A percentile compares a stretch with the other conserved stretches of the same genome.
phyloP scores from a whole-genome alignment of 2,113 vertebrate genomes.

The Cololabis saira region DNA sequence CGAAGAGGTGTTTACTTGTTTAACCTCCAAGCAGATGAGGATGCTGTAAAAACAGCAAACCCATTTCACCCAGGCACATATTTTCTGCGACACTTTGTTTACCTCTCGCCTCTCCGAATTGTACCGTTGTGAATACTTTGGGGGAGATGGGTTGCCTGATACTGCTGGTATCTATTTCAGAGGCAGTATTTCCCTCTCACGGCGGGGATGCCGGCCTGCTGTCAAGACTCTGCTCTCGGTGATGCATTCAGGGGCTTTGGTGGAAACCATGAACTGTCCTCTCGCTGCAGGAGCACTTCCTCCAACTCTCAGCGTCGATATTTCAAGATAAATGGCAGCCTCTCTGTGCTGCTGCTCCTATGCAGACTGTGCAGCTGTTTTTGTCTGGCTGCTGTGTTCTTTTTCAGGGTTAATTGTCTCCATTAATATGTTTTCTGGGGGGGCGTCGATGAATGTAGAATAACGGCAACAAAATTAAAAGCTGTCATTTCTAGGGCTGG shows the following conservation, averaged over 20 bases:
- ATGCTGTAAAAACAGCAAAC: slow-evolving; percentile 50
- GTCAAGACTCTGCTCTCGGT: slow-evolving; percentile 58
- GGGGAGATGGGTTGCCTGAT: slow-evolving; percentile 59
- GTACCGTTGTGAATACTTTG: slow-evolving; percentile 60
- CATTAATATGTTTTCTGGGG: slow-evolving; percentile 53
- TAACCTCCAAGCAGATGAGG: slow-evolving; percentile 51
- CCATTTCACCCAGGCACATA: slow-evolving; percentile 32
- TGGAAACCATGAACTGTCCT: slow-evolving; percentile 58
- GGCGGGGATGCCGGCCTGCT: slow-evolving; percentile 56
- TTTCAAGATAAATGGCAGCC: slow-evolving; percentile 54
- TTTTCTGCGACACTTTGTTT: slow-evolving; percentile 61
- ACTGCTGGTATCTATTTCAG: slow-evolving; percentile 65
- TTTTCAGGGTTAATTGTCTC: slow-evolving; percentile 58
- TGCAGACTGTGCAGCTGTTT: slow-evolving; percentile 38
- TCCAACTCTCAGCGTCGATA: slow-evolving; percentile 52
- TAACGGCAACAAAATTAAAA: slow-evolving; percentile 30
- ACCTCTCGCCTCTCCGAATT: slow-evolving; percentile 36
- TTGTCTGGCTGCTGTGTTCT: slow-evolving; percentile 26
- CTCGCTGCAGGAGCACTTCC: slow-evolving; percentile 65
- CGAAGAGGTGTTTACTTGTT: slow-evolving; percentile 47
- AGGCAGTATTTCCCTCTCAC: slow-evolving; percentile 56
- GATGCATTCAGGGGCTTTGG: slow-evolving; percentile 41
- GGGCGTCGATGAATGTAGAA: slow-evolving; percentile 34
- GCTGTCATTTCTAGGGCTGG: slow-evolving; percentile 40
- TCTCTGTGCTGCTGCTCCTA: slow-evolving; percentile 12